phyloP scores from a whole-genome alignment of 2,797 vertebrate species.

The Craterocephalus amniculus region DNA sequence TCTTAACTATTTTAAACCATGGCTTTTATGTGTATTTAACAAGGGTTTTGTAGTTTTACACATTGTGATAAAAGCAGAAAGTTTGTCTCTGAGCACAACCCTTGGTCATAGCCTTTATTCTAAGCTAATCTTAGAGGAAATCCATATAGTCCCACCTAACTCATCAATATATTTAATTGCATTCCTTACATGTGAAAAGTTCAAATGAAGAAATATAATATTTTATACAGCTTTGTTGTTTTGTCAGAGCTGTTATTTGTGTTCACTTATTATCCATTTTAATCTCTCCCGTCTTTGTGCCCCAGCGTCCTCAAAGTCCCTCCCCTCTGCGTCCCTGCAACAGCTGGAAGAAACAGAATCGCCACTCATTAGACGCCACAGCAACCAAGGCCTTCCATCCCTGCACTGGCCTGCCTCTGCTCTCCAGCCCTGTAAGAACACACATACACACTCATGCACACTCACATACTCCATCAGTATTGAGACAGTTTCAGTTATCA shows the following conservation, averaged over 20 bases:
- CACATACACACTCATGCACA: slow-evolving; percentile 19
- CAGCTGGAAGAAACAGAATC: slow-evolving; percentile 90
- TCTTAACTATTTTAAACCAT: neutral
- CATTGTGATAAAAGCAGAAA: too few species aligned
- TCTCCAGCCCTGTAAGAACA: slow-evolving; percentile 95
- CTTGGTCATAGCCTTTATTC: neutral
- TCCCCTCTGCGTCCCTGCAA: slow-evolving; percentile 87
- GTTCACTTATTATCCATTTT: slow-evolving; percentile 11
- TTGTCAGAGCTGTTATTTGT: slow-evolving; percentile 7
- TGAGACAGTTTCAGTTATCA: neutral
- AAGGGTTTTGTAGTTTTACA: neutral
- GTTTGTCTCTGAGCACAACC: neutral
- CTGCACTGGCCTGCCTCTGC: slow-evolving; percentile 95
- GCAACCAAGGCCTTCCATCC: slow-evolving; percentile 97
- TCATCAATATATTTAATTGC: neutral
- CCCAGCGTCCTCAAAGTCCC: slow-evolving; percentile 82
- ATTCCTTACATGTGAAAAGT: neutral
- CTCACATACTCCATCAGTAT: slow-evolving; percentile 7
- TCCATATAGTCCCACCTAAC: neutral
- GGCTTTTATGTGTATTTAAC: neutral
- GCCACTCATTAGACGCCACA: slow-evolving; percentile 91
- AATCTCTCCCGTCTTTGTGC: slow-evolving; percentile 31
- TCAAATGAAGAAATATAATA: neutral
- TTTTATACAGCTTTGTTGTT: neutral
- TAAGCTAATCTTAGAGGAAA: neutral